A percentile compares a stretch with the other conserved stretches of the same genome.
Conservation (phyloP, 64 coral and sea anemone species). For the Actinia equina region DNA sequence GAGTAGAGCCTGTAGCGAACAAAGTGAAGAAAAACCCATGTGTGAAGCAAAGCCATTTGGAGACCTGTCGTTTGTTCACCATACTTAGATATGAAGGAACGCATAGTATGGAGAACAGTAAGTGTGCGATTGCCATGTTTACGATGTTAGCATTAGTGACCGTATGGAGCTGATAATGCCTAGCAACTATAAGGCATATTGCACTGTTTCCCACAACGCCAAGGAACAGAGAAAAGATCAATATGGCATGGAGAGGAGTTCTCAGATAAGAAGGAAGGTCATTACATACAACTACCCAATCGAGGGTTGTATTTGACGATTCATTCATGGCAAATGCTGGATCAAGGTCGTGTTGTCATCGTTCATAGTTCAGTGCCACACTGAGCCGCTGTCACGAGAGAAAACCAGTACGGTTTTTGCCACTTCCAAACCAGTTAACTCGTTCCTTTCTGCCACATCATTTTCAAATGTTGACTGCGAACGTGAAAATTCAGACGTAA, state of each 20-base stretch:
- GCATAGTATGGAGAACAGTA: conserved; percentile 56
- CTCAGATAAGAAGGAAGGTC: neutral
- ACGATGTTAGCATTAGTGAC: conserved; percentile 84
- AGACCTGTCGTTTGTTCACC: neutral
- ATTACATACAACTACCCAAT: conserved; percentile 14
- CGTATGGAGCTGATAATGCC: conserved; percentile 73
- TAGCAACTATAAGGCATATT: conserved; percentile 71
- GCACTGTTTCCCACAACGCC: conserved; percentile 64
- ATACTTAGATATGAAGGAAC: conserved; percentile 48
- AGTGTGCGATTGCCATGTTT: conserved; percentile 67
- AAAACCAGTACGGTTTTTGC: neutral
- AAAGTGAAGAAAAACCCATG: conserved; percentile 62
- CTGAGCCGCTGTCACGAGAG: neutral
- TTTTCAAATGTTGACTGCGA: neutral
- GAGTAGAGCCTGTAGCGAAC: conserved; percentile 54
- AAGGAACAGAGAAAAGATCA: conserved; percentile 40
- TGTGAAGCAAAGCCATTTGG: conserved; percentile 9
- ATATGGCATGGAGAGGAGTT: conserved; percentile 1
- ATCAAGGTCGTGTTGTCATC: neutral
- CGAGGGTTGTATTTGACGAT: conserved; percentile 11
- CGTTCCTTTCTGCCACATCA: neutral
- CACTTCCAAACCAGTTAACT: neutral
- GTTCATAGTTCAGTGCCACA: neutral
- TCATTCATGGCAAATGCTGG: neutral
- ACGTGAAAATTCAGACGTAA: neutral